Conservation (phyloP, 2,888 invertebrate species). For the Ophioninae sp. region DNA sequence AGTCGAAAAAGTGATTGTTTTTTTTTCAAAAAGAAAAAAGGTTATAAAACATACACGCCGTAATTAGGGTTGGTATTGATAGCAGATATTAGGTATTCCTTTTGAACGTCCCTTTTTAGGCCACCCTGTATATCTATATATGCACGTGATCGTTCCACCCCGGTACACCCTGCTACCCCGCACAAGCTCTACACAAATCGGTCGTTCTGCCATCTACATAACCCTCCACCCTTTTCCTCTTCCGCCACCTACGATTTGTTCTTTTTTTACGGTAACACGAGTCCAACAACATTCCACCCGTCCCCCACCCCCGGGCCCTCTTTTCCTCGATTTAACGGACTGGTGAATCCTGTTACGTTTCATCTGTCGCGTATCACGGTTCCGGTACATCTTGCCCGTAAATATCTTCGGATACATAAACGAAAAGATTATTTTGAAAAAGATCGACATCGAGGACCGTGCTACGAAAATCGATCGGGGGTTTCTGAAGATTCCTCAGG, state of each 20-base stretch:
- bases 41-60: too few species aligned
- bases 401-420: slow-evolving; percentile 1
- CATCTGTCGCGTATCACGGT: slow-evolving; percentile 55
- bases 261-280: slow-evolving; percentile 50
- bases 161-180: slow-evolving; percentile 1
- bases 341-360: slow-evolving; percentile 61
- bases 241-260: slow-evolving; percentile 1
- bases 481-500: neutral
- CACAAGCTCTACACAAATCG: slow-evolving; percentile 28
- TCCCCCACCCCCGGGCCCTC: neutral
- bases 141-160: neutral
- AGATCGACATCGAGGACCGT: neutral
- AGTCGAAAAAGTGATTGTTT: too few species aligned
- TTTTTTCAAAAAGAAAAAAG: too few species aligned
- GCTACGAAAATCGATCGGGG: neutral
- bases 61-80: too few species aligned
- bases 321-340: slow-evolving; percentile 60
- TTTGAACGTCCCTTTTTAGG: neutral
- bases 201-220: slow-evolving; percentile 7
- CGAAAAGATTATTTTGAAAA: neutral
- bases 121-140: neutral
- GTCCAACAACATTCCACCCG: slow-evolving; percentile 12
- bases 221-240: neutral
- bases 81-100: too few species aligned
- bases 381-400: neutral